Conservation (phyloP, 2,888 invertebrate species). For the Rhodophaea formosa region DNA sequence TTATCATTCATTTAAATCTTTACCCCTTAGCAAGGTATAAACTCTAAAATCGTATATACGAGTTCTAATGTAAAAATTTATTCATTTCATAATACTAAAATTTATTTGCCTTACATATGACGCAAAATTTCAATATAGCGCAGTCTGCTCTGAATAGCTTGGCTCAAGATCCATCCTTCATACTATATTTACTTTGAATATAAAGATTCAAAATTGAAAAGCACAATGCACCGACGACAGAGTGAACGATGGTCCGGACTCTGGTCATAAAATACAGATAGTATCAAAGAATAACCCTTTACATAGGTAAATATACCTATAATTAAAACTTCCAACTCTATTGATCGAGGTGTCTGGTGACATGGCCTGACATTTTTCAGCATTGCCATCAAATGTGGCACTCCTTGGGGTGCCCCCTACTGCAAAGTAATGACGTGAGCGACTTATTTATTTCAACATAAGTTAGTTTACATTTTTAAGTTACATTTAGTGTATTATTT, state of each 20-base stretch:
- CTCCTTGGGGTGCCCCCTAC: too few relatives aligned
- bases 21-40: too few relatives aligned
- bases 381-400: too few relatives aligned
- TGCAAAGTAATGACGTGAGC: too few relatives aligned
- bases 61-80: not conserved
- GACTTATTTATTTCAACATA: too few relatives aligned
- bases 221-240: constrained; percentile 28
- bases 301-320: not conserved
- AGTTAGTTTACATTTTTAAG: too few relatives aligned
- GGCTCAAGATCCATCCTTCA: constrained; percentile 7
- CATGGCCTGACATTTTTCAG: too few relatives aligned
- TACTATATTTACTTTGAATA: constrained; percentile 13
- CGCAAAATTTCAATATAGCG: constrained; percentile 5
- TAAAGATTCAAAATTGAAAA: constrained; percentile 28
- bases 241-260: constrained; percentile 24
- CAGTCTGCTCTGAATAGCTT: constrained; percentile 5
- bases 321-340: not conserved
- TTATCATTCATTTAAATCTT: too few relatives aligned
- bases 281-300: not conserved
- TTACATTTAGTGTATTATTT: too few relatives aligned
- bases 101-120: constrained; percentile 9
- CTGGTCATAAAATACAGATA: not conserved
- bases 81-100: not conserved
- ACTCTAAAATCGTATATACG: too few relatives aligned
- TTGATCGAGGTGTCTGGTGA: too few relatives aligned